A percentile compares a stretch with the other conserved stretches of the same genome.
Evolutionary conservation across 2,888 invertebrate genomes (phyloP).

Genomic region (Schrankia costaestrigalis): DNA sequence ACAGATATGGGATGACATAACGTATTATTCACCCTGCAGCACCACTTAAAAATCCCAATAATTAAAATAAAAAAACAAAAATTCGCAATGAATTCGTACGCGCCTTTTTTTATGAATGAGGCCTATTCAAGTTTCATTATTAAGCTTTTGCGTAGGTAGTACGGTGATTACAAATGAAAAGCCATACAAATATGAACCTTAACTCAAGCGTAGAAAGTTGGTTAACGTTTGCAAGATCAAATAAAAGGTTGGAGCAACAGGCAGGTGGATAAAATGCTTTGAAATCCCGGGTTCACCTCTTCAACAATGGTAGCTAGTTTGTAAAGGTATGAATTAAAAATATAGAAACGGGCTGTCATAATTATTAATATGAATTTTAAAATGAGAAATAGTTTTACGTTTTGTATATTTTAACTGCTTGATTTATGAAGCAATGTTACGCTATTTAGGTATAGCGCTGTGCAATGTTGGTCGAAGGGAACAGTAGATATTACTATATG

Average conservation of each 20-base stretch:
- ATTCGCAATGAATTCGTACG: slow-evolving; percentile 5
- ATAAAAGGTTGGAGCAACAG: slow-evolving; percentile 38
- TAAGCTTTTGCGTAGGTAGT: slow-evolving; percentile 24
- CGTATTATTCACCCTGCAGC: too few relatives aligned
- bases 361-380: too few relatives aligned
- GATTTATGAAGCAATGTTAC: too few relatives aligned
- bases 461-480: too few relatives aligned
- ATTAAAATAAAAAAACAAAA: slow-evolving; percentile 10
- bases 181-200: slow-evolving; percentile 12
- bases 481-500: too few relatives aligned
- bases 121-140: slow-evolving; percentile 31
- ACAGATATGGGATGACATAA: too few relatives aligned
- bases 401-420: too few relatives aligned
- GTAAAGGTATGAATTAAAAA: slow-evolving; percentile 24
- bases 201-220: slow-evolving; percentile 2
- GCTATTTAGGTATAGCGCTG: too few relatives aligned
- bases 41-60: slow-evolving; percentile 11
- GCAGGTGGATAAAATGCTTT: slow-evolving; percentile 34
- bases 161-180: slow-evolving; percentile 22
- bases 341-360: too few relatives aligned
- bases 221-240: slow-evolving; percentile 5
- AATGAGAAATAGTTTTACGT: too few relatives aligned
- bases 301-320: slow-evolving; percentile 17
- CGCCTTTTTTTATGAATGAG: slow-evolving; percentile 19
- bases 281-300: slow-evolving; percentile 23